Base-by-base conservation (phyloP, 1,140 invertebrate genomes). In the Metopolophium dirhodum region DNA sequence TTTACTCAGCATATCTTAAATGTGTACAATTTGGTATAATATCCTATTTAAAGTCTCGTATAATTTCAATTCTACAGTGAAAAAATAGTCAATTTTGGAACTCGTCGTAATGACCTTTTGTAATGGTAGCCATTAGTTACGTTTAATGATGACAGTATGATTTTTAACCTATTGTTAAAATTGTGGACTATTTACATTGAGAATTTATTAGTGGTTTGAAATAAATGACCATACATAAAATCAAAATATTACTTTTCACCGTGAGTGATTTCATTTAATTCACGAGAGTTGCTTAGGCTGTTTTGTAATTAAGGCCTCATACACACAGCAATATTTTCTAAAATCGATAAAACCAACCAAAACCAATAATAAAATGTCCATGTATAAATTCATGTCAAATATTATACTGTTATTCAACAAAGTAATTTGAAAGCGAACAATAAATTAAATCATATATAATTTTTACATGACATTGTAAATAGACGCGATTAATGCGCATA, bases 161-260 rank as follows among this genome's bases (percentile, higher is more conserved):
- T 54, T 89, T 86, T 89, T 54, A 89, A 89, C 49, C 87, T 54
- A 89, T 89, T 89, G 87, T 89, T 89, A 54, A 54, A 54, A 89
- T n/a, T 54, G 47, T 88, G 35, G 23, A 57, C 35, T 89, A 89
- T 89, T 89, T 57, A 37, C 49, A 22, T 30, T 87, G 30, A 87
- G 18, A 87, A 87, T 87, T 49, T 87, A 87, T 89, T 89, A 57
- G 51, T 11, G 7, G n/a, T 37, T 26, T 37, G 37, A 54, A 57
- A 89, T 89, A 89, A 57, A 89, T 18, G 9, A 26, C 22, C 26
- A 37, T 57, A 89, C 49, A 89, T 41, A 54, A 89, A 89, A 54
- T 57, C 49, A 57, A 57, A 89, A 89, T 57, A 57, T 89, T 35
- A 89, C 3, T 41, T 57, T 51, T 54, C 35, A 14, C 18, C 30